Evolutionary conservation across 2,797 vertebrate genomes (phyloP).

Genomic region (Morus bassanus): DNA sequence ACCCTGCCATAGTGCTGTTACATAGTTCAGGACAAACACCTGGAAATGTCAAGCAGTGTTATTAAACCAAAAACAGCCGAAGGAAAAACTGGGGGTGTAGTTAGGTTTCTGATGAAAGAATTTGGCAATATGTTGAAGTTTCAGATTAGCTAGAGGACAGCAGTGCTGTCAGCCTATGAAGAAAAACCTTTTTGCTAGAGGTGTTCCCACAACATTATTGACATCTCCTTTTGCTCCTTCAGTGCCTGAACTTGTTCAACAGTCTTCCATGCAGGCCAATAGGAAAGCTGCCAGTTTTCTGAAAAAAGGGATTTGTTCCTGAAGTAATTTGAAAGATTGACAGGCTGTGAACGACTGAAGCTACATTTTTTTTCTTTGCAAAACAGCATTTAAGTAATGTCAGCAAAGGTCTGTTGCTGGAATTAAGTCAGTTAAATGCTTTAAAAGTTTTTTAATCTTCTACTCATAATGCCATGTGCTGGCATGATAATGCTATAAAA

Average conservation of each 20-base stretch:
- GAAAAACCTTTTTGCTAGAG: neutral
- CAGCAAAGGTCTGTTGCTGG: neutral
- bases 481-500: neutral
- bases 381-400: neutral
- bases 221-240: neutral
- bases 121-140: neutral
- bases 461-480: neutral
- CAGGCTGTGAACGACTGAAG: neutral
- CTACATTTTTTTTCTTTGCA: neutral
- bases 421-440: constrained; percentile 14
- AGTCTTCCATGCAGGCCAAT: neutral
- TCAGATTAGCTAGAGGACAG: neutral
- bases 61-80: neutral
- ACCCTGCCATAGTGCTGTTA: neutral
- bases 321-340: neutral
- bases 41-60: neutral
- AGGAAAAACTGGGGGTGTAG: neutral
- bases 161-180: neutral
- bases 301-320: neutral
- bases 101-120: neutral
- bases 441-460: constrained; percentile 7
- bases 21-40: neutral
- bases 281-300: neutral
- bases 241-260: neutral
- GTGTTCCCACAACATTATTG: neutral